phyloP scores from a whole-genome alignment of 2,888 invertebrate genomes.

The Agonum fuliginosum region DNA sequence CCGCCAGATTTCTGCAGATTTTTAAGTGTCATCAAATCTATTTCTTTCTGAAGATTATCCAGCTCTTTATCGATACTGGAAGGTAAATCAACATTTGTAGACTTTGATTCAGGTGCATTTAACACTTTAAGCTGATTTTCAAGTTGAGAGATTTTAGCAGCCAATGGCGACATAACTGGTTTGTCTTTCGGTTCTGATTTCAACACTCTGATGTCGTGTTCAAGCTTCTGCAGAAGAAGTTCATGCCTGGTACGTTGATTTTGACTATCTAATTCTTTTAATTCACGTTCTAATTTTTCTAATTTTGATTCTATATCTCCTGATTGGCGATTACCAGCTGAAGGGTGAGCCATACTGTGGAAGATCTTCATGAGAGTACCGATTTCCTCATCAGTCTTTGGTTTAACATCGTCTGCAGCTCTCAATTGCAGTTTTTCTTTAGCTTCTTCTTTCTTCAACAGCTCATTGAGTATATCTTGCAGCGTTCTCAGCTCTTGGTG shows the following conservation, averaged over 20 bases:
- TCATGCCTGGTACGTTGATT: slow-evolving; percentile 21
- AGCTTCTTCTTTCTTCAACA: slow-evolving; percentile 41
- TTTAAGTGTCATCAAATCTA: slow-evolving; percentile 40
- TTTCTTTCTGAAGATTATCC: slow-evolving; percentile 43
- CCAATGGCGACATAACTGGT: neutral
- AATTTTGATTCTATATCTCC: slow-evolving; percentile 11
- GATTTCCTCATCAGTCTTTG: slow-evolving; percentile 37
- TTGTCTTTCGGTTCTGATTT: neutral
- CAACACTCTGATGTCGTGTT: slow-evolving; percentile 13
- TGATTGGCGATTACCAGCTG: no score
- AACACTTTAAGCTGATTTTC: slow-evolving; percentile 39
- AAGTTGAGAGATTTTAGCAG: slow-evolving; percentile 12
- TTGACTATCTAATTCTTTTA: slow-evolving; percentile 37
- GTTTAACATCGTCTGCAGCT: neutral
- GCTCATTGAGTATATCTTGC: slow-evolving; percentile 42
- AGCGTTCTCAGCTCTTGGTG: slow-evolving; percentile 18
- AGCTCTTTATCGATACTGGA: slow-evolving; percentile 36
- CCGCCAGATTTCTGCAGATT: slow-evolving; percentile 5
- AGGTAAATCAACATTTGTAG: slow-evolving; percentile 14
- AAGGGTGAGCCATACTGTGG: slow-evolving; percentile 3
- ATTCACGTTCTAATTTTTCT: slow-evolving; percentile 42
- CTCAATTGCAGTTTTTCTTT: slow-evolving; percentile 5
- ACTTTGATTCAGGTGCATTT: neutral
- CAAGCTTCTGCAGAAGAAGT: slow-evolving; percentile 8
- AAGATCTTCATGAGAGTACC: slow-evolving; percentile 41